Evolutionary conservation across 2,888 invertebrate genomes (phyloP).

Genomic region (Arrhopalites spinosus): DNA sequence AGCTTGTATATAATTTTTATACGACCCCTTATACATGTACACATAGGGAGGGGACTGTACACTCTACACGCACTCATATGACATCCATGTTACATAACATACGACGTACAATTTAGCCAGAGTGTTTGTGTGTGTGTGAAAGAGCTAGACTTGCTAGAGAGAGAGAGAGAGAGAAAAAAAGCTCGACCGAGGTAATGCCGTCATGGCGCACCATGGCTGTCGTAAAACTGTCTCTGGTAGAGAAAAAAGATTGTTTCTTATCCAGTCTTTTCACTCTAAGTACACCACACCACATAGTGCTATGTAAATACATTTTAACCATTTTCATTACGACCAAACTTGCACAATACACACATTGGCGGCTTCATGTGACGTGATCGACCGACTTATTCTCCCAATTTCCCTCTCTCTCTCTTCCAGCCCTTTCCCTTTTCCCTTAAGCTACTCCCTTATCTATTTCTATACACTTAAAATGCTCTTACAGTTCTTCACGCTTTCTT

Average conservation of each 20-base stretch:
- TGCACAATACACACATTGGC: background rate
- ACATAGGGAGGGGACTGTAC: no score
- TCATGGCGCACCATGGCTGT: conserved; percentile 23
- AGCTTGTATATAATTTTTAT: no score
- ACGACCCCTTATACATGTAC: no score
- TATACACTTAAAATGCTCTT: no score
- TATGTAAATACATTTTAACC: conserved; percentile 30
- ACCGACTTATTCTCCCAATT: background rate
- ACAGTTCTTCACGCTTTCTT: no score
- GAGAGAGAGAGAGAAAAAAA: background rate
- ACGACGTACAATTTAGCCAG: background rate
- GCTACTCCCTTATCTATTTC: no score
- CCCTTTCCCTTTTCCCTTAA: background rate
- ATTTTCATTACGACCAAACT: conserved; percentile 9
- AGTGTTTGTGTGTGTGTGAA: background rate
- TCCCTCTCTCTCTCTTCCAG: background rate
- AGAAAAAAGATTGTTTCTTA: conserved; percentile 29
- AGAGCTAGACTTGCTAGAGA: background rate
- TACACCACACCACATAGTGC: conserved; percentile 1
- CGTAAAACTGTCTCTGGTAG: conserved; percentile 31
- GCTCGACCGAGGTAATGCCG: conserved; percentile 1
- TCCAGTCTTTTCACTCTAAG: conserved; percentile 17
- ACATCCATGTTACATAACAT: background rate
- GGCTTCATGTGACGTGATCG: background rate
- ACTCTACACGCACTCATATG: background rate